These are phyloP conservation scores for Oceanodroma tethys DNA, from an alignment of 2,113 vertebrate species.

Conservation along the genomic window DNA sequence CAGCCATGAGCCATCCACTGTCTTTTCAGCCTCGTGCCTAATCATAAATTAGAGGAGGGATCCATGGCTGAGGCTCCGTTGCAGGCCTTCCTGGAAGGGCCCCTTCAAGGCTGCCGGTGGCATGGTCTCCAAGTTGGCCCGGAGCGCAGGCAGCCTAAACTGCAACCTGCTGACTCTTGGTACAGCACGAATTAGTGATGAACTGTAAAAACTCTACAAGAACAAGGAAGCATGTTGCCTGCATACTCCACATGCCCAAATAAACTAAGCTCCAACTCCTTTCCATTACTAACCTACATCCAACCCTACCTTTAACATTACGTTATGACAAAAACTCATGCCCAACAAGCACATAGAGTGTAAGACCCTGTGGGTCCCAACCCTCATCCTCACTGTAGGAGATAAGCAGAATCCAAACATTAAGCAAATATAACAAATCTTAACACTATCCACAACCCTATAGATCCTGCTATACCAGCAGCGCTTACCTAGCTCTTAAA, in stretches of 20 bases:
- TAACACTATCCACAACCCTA: not conserved
- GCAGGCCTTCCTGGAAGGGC: not conserved
- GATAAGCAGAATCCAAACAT: not conserved
- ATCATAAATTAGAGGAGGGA: not conserved
- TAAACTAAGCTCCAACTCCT: not conserved
- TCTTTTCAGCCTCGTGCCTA: not conserved
- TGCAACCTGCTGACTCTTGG: not conserved
- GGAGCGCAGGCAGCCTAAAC: not conserved
- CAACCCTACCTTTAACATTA: not conserved
- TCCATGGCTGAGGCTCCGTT: not conserved
- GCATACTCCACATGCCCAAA: not conserved
- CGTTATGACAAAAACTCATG: accelerated
- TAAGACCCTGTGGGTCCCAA: not conserved
- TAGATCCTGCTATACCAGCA: not conserved
- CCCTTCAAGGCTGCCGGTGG: not conserved
- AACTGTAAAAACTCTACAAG: not conserved
- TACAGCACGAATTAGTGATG: not conserved
- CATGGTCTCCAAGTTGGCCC: not conserved
- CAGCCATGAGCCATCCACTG: not conserved
- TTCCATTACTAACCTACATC: not conserved
- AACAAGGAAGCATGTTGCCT: not conserved
- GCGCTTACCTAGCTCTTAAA: not conserved
- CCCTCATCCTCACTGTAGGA: not conserved
- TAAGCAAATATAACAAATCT: not conserved
- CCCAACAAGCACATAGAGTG: not conserved